Evolutionary conservation across 2,888 invertebrate species (phyloP), one percentile per base, ranked within the genome.

Genomic region (Athalia circularis): DNA sequence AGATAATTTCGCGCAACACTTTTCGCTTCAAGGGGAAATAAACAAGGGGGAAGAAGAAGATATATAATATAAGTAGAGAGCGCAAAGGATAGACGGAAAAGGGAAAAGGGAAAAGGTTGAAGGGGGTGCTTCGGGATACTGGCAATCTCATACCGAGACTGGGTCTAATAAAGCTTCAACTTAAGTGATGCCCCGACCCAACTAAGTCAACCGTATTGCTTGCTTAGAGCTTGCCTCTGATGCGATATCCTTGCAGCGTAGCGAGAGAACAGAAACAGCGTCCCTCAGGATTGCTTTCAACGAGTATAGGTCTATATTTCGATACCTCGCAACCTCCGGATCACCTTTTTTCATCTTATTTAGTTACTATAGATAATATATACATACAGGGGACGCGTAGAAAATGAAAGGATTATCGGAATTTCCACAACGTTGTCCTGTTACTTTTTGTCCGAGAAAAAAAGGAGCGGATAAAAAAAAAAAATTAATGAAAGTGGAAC

Each of bases 201-300:
- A 57, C 70, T 70, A 70, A 70, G 59, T 70, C 59, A 70, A 59
- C 59, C 47, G 70, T 70, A 70, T 70, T 70, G 70, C 70, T 70
- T 70, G 59, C 70, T 70, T 70, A 70, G 70, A 45, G 54, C 8
- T 57, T 57, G 29, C 29, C 29, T 29, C 57, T 57, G 70, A 70
- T 70, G 57, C 70, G n/a, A 43, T 8, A 45, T 29, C n/a, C 65
- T 29, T 29, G 29, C 29, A 29, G 29, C 29, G 29, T 29, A 29
- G 29, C 29, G 29, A 29, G 29, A 29, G 29, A 29, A 29, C 29
- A 29, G 29, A 29, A 29, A 29, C 29, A 29, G 48, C 65, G 65
- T 65, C 65, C 47, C 59, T 47, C 70, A 8, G 43, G 70, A 59
- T 70, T 70, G 5, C 43, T 70, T 59, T 70, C 59, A 45, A 45